phyloP scores from a whole-genome alignment of 2,797 vertebrate species.

The Thamnophis elegans region DNA sequence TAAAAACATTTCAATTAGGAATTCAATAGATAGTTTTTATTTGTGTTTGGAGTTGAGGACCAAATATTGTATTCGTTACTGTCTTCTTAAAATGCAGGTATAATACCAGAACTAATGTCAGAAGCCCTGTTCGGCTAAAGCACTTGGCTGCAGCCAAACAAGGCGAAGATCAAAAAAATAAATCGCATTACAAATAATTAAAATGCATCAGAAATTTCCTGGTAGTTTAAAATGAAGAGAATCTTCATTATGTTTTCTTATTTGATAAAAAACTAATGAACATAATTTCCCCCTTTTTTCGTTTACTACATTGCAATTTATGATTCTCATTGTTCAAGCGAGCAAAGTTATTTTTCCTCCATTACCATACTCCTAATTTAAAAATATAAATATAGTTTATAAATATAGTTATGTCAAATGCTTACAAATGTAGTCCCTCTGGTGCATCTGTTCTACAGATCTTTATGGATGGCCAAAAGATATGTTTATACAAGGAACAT shows the following conservation, averaged over 20 bases:
- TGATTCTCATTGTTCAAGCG: neutral
- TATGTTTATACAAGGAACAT: neutral
- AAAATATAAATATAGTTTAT: neutral
- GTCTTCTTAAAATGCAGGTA: neutral
- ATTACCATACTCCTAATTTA: neutral
- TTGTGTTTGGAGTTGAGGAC: slow-evolving; percentile 24
- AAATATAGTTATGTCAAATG: neutral
- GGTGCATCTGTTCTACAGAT: neutral
- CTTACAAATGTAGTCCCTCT: neutral
- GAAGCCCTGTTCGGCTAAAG: neutral
- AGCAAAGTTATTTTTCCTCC: neutral
- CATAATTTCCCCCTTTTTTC: neutral
- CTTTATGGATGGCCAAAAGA: neutral
- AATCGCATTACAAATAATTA: neutral
- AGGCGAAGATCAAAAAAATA: neutral
- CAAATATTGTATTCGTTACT: neutral
- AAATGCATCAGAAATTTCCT: neutral
- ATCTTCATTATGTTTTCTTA: neutral
- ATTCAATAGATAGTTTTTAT: slow-evolving; percentile 18
- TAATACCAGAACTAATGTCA: neutral
- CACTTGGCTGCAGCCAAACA: neutral
- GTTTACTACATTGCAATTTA: slow-evolving; percentile 8
- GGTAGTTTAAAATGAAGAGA: neutral
- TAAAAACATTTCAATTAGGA: slow-evolving; percentile 28
- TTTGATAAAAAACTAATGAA: slow-evolving; percentile 2